Evolutionary conservation across 92 coral and sea anemone genomes (phyloP).

Genomic region (Isaurus tuberculatus): DNA sequence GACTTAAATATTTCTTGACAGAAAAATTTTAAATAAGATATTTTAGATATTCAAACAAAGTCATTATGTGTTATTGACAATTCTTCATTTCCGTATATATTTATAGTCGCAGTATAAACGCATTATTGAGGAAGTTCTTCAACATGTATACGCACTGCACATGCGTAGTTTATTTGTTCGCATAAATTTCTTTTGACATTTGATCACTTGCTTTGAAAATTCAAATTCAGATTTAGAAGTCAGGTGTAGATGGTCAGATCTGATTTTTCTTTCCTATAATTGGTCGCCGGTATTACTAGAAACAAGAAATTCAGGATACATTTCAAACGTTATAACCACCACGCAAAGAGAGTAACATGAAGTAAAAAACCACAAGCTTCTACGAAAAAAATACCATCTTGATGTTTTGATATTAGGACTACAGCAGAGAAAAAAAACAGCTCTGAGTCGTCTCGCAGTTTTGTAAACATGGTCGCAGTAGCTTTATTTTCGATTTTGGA

Average conservation of each 20-base stretch:
- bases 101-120: neutral
- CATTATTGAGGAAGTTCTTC: neutral
- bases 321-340: neutral
- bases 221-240: conserved; percentile 36
- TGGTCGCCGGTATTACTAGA: neutral
- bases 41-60: conserved; percentile 1
- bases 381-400: neutral
- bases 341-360: neutral
- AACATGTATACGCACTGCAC: neutral
- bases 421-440: neutral
- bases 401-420: neutral
- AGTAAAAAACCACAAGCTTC: neutral
- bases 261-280: neutral
- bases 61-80: neutral
- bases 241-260: conserved; percentile 16
- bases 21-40: neutral
- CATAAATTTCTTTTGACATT: conserved; percentile 25
- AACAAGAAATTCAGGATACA: neutral
- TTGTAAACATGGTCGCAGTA: conserved; percentile 36
- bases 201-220: conserved; percentile 33
- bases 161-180: conserved; percentile 4
- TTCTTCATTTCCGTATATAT: conserved; percentile 8
- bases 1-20: neutral
- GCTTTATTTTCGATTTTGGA: conserved; percentile 66
- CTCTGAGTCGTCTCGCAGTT: neutral